A percentile compares a stretch with the other conserved stretches of the same genome.
Evolutionary conservation across 2,113 vertebrate species (phyloP).

Genomic region (Limanda limanda): DNA sequence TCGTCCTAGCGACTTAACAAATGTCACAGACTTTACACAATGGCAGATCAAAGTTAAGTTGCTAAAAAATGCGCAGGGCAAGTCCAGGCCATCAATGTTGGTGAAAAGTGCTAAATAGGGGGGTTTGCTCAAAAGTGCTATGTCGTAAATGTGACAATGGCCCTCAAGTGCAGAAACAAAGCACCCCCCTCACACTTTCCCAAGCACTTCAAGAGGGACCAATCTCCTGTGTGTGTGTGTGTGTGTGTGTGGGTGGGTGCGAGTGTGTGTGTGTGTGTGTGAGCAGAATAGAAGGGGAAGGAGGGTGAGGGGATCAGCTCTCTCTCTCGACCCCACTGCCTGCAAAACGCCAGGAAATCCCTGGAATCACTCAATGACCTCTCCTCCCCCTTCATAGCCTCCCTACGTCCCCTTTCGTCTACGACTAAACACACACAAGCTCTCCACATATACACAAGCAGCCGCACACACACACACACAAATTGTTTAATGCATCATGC

Average conservation of each 20-base stretch:
- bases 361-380: slow-evolving; percentile 51
- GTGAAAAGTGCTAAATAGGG: slow-evolving; percentile 39
- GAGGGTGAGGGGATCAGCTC: slow-evolving; percentile 17
- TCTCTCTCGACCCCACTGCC: slow-evolving; percentile 29
- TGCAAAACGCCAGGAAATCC: slow-evolving; percentile 61
- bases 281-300: background rate
- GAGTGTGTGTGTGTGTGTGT: slow-evolving; percentile 22
- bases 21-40: background rate
- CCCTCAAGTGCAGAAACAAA: slow-evolving; percentile 71
- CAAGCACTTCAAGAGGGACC: slow-evolving; percentile 60
- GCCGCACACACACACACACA: background rate
- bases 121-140: slow-evolving; percentile 41
- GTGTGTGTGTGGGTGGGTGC: slow-evolving; percentile 5
- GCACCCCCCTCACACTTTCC: slow-evolving; percentile 66
- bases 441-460: background rate
- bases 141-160: slow-evolving; percentile 72
- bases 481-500: background rate
- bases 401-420: background rate
- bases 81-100: slow-evolving; percentile 26
- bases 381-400: slow-evolving; percentile 20
- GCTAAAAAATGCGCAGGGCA: slow-evolving; percentile 5
- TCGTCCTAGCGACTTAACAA: background rate
- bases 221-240: slow-evolving; percentile 21
- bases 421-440: background rate
- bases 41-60: background rate